A percentile compares a stretch with the other conserved stretches of the same genome.
Evolutionary conservation across 2,888 invertebrate genomes (phyloP).

Genomic region (Onthophagus sagittarius): DNA sequence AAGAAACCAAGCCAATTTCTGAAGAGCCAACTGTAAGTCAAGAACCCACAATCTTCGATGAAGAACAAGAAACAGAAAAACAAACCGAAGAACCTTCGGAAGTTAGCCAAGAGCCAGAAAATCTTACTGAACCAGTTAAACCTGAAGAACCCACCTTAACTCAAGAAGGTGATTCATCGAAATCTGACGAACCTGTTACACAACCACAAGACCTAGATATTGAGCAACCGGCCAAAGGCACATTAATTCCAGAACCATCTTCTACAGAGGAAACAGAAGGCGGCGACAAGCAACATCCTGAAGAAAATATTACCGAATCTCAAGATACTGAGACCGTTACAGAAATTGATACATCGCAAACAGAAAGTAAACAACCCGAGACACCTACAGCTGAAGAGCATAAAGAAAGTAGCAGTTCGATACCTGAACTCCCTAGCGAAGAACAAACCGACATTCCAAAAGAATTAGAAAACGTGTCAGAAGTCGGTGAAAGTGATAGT

Average conservation of each 20-base stretch:
- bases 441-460: constrained; percentile 5
- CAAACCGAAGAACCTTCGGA: constrained; percentile 13
- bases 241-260: no score
- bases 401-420: constrained; percentile 8
- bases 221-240: neutral
- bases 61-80: constrained; percentile 12
- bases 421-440: neutral
- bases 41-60: neutral
- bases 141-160: neutral
- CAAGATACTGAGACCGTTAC: neutral
- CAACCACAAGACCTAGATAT: neutral
- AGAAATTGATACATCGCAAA: neutral
- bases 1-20: neutral
- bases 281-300: neutral
- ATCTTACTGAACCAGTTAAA: neutral
- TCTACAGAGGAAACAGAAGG: neutral
- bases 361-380: neutral
- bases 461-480: neutral
- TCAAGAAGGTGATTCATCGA: neutral
- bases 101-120: neutral
- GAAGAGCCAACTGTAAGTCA: constrained; percentile 2
- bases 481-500: no score
- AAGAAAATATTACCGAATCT: neutral
- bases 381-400: constrained; percentile 6
- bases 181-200: neutral